Evolutionary conservation across 2,888 invertebrate species (phyloP).

Genomic region (Clitarchus hookeri): DNA sequence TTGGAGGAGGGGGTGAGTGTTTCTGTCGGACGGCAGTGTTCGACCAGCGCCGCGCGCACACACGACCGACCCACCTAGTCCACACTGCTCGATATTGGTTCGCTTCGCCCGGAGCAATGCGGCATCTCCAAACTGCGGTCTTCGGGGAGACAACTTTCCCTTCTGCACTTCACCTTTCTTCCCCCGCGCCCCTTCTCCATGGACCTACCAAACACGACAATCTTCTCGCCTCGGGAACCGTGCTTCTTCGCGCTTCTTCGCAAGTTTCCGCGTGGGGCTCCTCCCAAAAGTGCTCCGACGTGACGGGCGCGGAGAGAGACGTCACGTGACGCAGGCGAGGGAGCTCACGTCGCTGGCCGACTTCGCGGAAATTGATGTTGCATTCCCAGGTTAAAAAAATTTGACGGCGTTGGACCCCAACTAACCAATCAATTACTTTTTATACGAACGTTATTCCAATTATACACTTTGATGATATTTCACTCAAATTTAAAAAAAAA

Average conservation of each 20-base stretch:
- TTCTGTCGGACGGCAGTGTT: background rate
- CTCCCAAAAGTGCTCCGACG: background rate
- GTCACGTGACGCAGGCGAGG: background rate
- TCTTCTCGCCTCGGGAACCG: background rate
- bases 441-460: no score
- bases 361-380: no score
- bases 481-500: no score
- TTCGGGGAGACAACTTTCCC: constrained; percentile 5
- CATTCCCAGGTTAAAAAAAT: no score
- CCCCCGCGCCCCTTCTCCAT: background rate
- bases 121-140: constrained; percentile 14
- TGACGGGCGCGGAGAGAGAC: background rate
- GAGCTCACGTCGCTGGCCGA: background rate
- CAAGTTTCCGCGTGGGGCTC: no score
- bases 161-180: no score
- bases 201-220: background rate
- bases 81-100: constrained; percentile 8
- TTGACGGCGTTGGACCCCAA: no score
- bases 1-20: background rate
- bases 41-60: background rate
- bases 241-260: background rate
- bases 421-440: no score
- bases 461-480: no score
- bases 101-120: constrained; percentile 10
- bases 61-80: background rate